phyloP scores from a whole-genome alignment of 2,113 vertebrate species.

The Percopsis transmontana region DNA sequence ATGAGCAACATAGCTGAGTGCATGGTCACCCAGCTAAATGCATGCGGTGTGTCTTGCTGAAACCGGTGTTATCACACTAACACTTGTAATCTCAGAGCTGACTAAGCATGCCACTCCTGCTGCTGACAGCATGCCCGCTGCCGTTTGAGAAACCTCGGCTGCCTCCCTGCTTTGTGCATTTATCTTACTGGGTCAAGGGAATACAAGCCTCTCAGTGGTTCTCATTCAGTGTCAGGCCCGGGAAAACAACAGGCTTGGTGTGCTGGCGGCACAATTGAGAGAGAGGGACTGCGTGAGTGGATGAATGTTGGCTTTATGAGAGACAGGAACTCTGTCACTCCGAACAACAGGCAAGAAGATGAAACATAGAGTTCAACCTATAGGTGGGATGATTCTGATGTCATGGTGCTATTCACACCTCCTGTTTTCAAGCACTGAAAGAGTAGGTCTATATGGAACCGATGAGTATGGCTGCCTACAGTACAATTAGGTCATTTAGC shows the following conservation, averaged over 20 bases:
- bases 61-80: conserved; percentile 24
- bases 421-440: conserved; percentile 21
- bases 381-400: background rate
- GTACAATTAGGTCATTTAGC: too few relatives aligned
- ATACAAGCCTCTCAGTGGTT: conserved; percentile 34
- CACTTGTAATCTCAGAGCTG: conserved; percentile 30
- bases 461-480: conserved; percentile 41
- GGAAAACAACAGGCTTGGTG: background rate
- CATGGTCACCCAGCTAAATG: conserved; percentile 31
- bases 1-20: background rate
- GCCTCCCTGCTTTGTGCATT: conserved; percentile 23
- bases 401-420: background rate
- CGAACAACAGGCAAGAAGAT: too few relatives aligned
- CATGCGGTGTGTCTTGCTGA: conserved; percentile 14
- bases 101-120: conserved; percentile 39
- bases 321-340: background rate
- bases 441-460: conserved; percentile 17
- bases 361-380: too few relatives aligned
- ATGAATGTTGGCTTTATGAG: conserved; percentile 9
- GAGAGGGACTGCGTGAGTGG: conserved; percentile 3
- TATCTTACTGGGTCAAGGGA: conserved; percentile 11
- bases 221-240: conserved; percentile 5
- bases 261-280: conserved; percentile 4
- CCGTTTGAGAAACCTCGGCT: background rate
- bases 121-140: conserved; percentile 26